Evolutionary conservation across 2,888 invertebrate species (phyloP), one percentile per base, ranked within the genome.

Genomic region (Caenorhabditis sp.): DNA sequence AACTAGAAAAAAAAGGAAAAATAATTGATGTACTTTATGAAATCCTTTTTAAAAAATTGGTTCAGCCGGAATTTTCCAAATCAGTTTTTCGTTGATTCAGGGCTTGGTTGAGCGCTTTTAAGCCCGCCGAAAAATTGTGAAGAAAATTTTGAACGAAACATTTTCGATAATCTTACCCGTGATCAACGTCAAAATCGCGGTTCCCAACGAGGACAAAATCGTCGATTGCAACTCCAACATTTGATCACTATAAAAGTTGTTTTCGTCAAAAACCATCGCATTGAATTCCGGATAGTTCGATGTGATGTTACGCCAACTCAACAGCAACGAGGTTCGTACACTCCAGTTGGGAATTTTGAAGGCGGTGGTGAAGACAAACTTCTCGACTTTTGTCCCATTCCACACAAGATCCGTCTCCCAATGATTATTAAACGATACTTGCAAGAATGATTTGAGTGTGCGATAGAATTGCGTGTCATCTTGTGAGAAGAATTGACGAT

Each of bases 181-280:
- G 55, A 82, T 82, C 58, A 85, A 71, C 14, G 82, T 83, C 24
- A 87, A 58, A 66, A 87, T 84, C 53, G 87, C 87, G 12, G 86
- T 87, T 36, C 87, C 87, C 10, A 87, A 70, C 4, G 85, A 85
- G 31, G 82, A 82, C 12, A 87, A 63, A 10, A 84, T 85, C 8
- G 84, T 86, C 17, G 78, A 71, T 58, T 86, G 83, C 49, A 86
- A 66, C 51, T 84, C 81, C 49, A 84, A 65, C 82, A 86, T 84
- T 76, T 87, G 87, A 69, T 87, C 87, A 63, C 82, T 82, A 76
- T 85, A 87, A 69, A 87, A 87, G 71, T 87, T 87, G 72, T 87
- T 86, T 61, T 87, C 86, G 59, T 87, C 86, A 59, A 86, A 87
- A 12, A 87, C 86, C 27, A 87, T 69, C 2, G 86, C 87, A 19